Percentiles rank a stretch among this genome's conserved stretches.
Evolutionary conservation across 2,797 vertebrate genomes (phyloP).

Genomic region (Dicrostonyx torquatus): DNA sequence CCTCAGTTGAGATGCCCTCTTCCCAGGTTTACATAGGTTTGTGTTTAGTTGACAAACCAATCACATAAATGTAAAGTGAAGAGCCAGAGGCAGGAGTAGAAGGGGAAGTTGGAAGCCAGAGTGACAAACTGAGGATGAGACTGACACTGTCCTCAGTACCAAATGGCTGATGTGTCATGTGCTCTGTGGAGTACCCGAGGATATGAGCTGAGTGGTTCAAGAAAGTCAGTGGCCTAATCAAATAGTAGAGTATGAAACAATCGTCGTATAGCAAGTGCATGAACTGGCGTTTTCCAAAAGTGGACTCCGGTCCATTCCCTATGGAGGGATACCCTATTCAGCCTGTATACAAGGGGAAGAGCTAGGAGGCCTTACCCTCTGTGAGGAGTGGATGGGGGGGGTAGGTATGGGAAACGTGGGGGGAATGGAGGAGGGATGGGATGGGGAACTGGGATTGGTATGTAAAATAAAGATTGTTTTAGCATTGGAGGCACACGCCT

Average conservation of each 20-base stretch:
- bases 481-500: fast-evolving
- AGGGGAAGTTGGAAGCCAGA: not conserved
- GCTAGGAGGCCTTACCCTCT: too few species aligned
- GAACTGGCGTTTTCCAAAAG: too few species aligned
- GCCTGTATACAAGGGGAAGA: too few species aligned
- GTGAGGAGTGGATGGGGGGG: too few species aligned
- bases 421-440: too few species aligned
- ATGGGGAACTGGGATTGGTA: too few species aligned
- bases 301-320: too few species aligned
- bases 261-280: not conserved
- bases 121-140: not conserved
- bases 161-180: too few species aligned
- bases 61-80: not conserved
- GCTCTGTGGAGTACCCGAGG: not conserved
- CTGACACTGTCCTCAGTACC: not conserved
- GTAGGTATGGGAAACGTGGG: fast-evolving
- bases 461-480: too few species aligned
- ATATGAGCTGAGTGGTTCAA: not conserved
- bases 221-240: not conserved
- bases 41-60: not conserved
- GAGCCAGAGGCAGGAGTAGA: not conserved
- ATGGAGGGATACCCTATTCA: too few species aligned
- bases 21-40: not conserved
- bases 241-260: not conserved
- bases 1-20: too few species aligned